Evolutionary conservation across 2,888 invertebrate genomes (phyloP), one percentile per base, ranked within the genome.

Genomic region (Amblyjoppa proteus): DNA sequence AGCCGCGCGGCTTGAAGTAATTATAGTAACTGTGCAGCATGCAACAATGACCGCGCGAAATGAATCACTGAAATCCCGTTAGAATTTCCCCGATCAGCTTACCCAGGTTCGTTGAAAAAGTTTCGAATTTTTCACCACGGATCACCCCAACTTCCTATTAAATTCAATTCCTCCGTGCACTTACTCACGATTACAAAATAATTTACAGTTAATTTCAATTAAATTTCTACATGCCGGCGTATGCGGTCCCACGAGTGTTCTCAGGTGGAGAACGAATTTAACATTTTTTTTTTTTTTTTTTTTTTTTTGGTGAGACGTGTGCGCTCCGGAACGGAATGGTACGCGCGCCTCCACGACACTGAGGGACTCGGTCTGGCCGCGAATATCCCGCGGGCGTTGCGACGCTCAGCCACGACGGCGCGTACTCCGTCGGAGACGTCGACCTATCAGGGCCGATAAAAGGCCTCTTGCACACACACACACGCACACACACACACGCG

Each of bases 301-400:
- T 0, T 16, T 25, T 58, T 25, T 66, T 53, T 75, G 4, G 31
- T 34, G 58, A 7, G 45, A n/a, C 31, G 28, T 75, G 56, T 53
- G 73, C 41, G 51, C 64, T 83, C 66, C 79, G 69, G 87, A 89
- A 86, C 89, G 88, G 87, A 87, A 91, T 90, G 85, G 91, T 87
- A 88, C 90, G 92, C 92, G 91, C 90, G 91, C 88, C 87, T 89
- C 88, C 85, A 90, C 90, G 89, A 88, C 89, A 92, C 92, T 92
- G 91, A 82, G 87, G 78, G 86, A 79, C 76, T 86, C 73, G 71
- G 86, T 88, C 84, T 68, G 51, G 34, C 31, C 25, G 81, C 87
- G 83, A 85, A 74, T 82, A 82, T 83, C 64, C 58, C 66, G 56
- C 66, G 28, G 88, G 90, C 89, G 86, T 89, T 88, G 88, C 88